phyloP scores from a whole-genome alignment of 2,888 invertebrate species.

The Acanthosepion pharaonis region DNA sequence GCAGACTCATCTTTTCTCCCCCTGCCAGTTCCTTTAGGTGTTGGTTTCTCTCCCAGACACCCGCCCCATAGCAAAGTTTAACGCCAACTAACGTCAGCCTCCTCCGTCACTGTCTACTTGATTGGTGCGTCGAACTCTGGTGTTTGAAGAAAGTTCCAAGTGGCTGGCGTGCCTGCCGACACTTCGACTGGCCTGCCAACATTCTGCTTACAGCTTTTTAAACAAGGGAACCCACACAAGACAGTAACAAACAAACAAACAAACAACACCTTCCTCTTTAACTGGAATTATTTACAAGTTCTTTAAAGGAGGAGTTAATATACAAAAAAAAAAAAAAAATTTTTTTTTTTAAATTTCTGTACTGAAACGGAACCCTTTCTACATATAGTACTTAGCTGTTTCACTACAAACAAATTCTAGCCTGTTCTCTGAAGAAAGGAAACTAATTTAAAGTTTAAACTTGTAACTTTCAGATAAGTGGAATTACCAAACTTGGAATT shows the following conservation, averaged over 20 bases:
- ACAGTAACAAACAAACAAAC: neutral
- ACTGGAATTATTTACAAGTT: neutral
- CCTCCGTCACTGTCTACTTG: neutral
- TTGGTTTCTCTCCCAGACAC: neutral
- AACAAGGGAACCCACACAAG: neutral
- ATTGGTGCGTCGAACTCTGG: neutral
- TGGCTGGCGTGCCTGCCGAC: neutral
- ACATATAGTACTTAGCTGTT: too few relatives aligned
- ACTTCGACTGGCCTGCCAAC: neutral
- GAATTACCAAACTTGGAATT: neutral
- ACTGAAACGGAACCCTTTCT: too few relatives aligned
- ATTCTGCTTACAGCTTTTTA: neutral
- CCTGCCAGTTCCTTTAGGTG: neutral
- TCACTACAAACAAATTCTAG: too few relatives aligned
- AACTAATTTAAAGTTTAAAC: too few relatives aligned
- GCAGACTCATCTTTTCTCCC: conserved; percentile 46
- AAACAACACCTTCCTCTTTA: neutral
- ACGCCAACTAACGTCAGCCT: neutral
- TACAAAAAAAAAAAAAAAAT: neutral
- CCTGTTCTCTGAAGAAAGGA: too few relatives aligned
- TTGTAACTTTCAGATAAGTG: neutral
- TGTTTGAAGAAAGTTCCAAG: conserved; percentile 1
- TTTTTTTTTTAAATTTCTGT: too few relatives aligned
- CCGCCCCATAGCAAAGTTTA: neutral
- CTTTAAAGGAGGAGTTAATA: neutral